Base-by-base conservation (phyloP, 2,888 invertebrate genomes). In the Zelleria hepariella region DNA sequence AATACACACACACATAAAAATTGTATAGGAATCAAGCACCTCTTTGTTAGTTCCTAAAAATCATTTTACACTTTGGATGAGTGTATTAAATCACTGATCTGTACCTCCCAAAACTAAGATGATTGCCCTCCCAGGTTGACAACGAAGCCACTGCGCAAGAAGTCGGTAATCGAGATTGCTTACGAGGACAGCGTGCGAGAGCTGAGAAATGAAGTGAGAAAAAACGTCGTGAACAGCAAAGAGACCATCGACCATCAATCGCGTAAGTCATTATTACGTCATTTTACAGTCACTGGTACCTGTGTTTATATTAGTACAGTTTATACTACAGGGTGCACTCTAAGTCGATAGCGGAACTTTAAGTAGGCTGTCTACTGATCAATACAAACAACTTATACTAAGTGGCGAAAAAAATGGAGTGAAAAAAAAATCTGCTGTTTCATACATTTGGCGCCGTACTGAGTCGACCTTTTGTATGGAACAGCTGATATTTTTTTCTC, bases 151-250 rank as follows among this genome's bases (percentile, higher is more conserved):
- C 72, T 88, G 0, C 70, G 58, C 6, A 58, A 83, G 0, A 77
- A 80, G 24, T 78, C 82, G 1, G 62, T 69, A 0, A 58, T 65
- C 2, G 76, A 73, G 42, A 71, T 77, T 0, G 81, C 78, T 0
- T 77, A 70, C 0, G 83, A 86, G 67, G 77, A 73, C 60, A 81
- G 84, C 0, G 79, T 84, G 0, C 65, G 84, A 0, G 86, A 87
- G 25, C 68, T 82, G 0, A 62, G 77, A 0, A 27, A 67, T 2
- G 73, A 76, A 25, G 60, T 66, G 25, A 24, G 52, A 0, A 2
- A 7, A 8, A 24, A 52, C 21, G 15, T 2, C 4, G 24, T 32
- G 3, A 23, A 54, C 42, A 58, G 54, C 27, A 56, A 60, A 15
- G 60, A 60, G n/a, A 56, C 48, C 24, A 32, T 42, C 4, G 60